phyloP scores from a whole-genome alignment of 2,797 vertebrate genomes.

The Mycteria americana region DNA sequence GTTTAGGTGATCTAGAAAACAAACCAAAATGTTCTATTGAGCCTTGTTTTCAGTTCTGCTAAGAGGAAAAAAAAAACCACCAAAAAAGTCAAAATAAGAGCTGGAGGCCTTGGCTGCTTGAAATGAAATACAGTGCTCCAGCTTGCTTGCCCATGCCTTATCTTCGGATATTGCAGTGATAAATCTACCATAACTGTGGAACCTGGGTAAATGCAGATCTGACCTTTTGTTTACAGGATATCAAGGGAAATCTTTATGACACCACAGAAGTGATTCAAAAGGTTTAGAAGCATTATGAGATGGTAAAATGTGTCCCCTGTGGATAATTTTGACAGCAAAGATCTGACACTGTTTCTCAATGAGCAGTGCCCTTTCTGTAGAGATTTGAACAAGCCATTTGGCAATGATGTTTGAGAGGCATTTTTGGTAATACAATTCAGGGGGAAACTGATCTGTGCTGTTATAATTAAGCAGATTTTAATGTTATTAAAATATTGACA shows the following conservation, averaged over 20 bases:
- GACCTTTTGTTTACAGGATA: slow-evolving; percentile 71
- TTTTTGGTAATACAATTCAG: background rate
- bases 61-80: background rate
- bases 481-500: background rate
- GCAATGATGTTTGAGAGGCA: background rate
- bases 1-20: background rate
- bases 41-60: background rate
- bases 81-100: background rate
- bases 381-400: background rate
- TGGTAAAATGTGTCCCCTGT: slow-evolving; percentile 29
- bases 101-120: background rate
- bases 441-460: background rate
- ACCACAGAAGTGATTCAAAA: slow-evolving; percentile 52
- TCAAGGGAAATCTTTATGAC: slow-evolving; percentile 63
- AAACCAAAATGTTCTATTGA: background rate
- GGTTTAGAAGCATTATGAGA: slow-evolving; percentile 59
- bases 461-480: background rate
- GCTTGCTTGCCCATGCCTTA: background rate
- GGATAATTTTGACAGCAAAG: slow-evolving; percentile 39
- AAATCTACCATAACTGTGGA: slow-evolving; percentile 44
- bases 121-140: background rate
- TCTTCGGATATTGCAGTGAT: slow-evolving; percentile 8
- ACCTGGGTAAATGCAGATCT: slow-evolving; percentile 61
- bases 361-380: slow-evolving; percentile 39
- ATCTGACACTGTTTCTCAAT: slow-evolving; percentile 36